Percentiles rank a stretch among this genome's conserved stretches.
Conservation (phyloP, 1,140 invertebrate genomes). For the Sarcophaga bullata region DNA sequence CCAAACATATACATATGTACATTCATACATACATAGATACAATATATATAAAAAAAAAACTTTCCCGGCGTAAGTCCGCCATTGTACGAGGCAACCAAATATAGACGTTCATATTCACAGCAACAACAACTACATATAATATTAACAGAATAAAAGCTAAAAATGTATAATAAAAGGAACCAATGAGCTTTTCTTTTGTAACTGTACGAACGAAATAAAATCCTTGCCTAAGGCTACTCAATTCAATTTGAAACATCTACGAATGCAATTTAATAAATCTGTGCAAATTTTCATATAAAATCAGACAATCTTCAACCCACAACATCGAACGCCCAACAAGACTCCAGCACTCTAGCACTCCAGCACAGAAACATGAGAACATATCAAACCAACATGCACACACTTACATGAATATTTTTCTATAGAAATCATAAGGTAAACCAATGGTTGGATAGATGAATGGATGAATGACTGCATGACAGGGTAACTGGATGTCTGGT, state of each 20-base stretch:
- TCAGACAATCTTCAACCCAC: background rate
- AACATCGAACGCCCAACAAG: too few relatives aligned
- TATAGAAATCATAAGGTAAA: slow-evolving; percentile 19
- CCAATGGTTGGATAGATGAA: background rate
- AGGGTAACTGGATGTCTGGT: background rate
- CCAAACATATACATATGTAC: too few relatives aligned
- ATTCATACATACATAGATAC: too few relatives aligned
- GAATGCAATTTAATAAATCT: slow-evolving; percentile 66
- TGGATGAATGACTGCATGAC: background rate
- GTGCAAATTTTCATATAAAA: slow-evolving; percentile 52
- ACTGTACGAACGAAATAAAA: slow-evolving; percentile 22
- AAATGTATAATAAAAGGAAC: slow-evolving; percentile 7
- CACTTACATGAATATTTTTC: background rate
- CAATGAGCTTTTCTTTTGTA: background rate
- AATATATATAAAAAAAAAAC: too few relatives aligned
- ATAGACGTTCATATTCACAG: background rate
- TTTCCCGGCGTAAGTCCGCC: background rate
- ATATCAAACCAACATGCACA: background rate
- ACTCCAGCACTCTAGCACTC: too few relatives aligned
- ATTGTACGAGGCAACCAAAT: slow-evolving; percentile 1
- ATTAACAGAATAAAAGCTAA: background rate
- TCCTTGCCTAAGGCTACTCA: slow-evolving; percentile 41
- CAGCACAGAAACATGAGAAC: too few relatives aligned
- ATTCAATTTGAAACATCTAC: slow-evolving; percentile 65
- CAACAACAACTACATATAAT: background rate